phyloP scores from a whole-genome alignment of 2,797 vertebrate genomes.

The Dryobates pubescens region DNA sequence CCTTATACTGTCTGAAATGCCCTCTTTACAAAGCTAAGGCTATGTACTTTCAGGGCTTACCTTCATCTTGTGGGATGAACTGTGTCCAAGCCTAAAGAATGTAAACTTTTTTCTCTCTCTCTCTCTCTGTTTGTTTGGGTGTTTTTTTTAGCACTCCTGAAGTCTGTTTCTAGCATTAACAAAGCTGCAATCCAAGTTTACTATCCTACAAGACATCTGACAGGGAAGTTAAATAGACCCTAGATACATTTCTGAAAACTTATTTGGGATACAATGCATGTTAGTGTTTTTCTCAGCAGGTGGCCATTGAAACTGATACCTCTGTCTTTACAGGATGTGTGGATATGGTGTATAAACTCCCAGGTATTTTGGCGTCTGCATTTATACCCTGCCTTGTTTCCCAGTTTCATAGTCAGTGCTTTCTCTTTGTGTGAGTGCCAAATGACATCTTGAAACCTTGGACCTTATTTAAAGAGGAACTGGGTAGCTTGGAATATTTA shows the following conservation, averaged over 20 bases:
- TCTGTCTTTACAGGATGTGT: not conserved
- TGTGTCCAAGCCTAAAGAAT: not conserved
- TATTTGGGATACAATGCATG: not conserved
- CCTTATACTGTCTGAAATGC: not conserved
- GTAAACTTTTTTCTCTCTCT: not conserved
- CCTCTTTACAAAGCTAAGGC: not conserved
- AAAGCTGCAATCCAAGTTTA: conserved; percentile 9
- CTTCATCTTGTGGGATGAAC: fast-evolving
- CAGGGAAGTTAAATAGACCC: not conserved
- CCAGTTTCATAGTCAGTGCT: not conserved
- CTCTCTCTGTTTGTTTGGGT: not conserved
- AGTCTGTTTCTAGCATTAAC: not conserved
- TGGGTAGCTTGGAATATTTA: not conserved
- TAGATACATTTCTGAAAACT: not conserved
- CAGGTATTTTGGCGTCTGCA: conserved; percentile 3
- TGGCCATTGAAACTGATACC: not conserved
- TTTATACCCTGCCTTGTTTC: not conserved
- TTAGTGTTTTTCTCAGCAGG: not conserved
- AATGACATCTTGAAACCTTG: conserved; percentile 8
- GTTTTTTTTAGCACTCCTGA: not conserved
- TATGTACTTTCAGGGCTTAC: not conserved
- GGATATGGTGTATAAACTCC: not conserved
- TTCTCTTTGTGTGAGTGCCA: not conserved
- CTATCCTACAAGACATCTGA: conserved; percentile 17
- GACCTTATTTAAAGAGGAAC: not conserved